These are phyloP conservation scores for Larimichthys crocea DNA, from an alignment of 2,113 vertebrate species.

Conservation along the genomic window DNA sequence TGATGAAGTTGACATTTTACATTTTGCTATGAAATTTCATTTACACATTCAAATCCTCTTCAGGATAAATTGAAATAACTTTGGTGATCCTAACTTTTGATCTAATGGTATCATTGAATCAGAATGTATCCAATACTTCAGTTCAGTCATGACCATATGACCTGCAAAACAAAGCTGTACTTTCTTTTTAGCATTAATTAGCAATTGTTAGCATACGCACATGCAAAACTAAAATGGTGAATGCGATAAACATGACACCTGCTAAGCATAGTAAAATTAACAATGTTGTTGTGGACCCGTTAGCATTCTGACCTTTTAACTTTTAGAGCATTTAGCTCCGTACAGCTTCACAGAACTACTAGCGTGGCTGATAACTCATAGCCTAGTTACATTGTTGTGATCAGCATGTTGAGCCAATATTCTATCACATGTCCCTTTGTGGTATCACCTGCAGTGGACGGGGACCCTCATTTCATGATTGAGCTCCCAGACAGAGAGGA, in stretches of 20 bases:
- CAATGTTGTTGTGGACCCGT: no score
- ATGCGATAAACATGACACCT: no score
- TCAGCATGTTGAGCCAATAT: neutral
- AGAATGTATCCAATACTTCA: neutral
- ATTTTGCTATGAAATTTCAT: neutral
- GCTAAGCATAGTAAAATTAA: no score
- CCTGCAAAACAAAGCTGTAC: neutral
- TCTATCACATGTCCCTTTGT: no score
- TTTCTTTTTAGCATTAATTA: neutral
- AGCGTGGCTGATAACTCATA: neutral
- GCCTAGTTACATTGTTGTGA: neutral
- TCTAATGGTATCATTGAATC: neutral
- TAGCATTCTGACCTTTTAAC: no score
- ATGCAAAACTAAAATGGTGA: neutral
- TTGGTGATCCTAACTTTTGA: neutral
- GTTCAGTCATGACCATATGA: neutral
- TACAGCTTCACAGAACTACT: no score
- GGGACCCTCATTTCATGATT: constrained; percentile 96
- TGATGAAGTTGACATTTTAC: no score
- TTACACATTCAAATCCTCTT: neutral
- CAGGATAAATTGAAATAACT: neutral
- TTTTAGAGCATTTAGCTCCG: no score
- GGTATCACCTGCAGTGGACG: constrained; percentile 87
- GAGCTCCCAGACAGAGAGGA: constrained; percentile 87
- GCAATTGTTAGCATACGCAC: neutral